Percentiles rank a stretch among this genome's conserved stretches.
These are phyloP conservation scores for Semicossyphus pulcher DNA, from an alignment of 2,113 vertebrate genomes.

Conservation along the genomic window DNA sequence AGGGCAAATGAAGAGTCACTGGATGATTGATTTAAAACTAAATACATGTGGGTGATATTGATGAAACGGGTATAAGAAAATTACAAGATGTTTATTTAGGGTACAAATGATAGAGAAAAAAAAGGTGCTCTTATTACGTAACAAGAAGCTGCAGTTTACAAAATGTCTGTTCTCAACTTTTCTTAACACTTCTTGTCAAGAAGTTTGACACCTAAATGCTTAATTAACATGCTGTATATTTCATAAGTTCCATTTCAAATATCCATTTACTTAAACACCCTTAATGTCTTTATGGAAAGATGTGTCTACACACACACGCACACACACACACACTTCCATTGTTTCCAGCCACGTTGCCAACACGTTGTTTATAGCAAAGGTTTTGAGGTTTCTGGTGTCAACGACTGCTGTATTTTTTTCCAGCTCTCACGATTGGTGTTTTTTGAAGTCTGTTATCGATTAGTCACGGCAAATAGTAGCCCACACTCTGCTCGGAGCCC, in stretches of 20 bases:
- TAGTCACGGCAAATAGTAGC: slow-evolving; percentile 86
- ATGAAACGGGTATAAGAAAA: no score
- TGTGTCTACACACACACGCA: slow-evolving; percentile 13
- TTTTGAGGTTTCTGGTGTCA: slow-evolving; percentile 75
- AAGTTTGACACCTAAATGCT: no score
- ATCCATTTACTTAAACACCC: not conserved
- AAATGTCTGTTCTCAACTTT: not conserved
- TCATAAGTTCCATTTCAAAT: no score
- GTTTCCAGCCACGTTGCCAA: slow-evolving; percentile 63
- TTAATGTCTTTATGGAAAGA: slow-evolving; percentile 21
- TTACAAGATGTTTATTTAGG: not conserved
- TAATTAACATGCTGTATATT: no score
- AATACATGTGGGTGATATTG: no score
- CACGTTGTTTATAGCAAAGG: slow-evolving; percentile 61
- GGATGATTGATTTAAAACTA: no score
- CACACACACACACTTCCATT: slow-evolving; percentile 32
- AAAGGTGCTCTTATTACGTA: no score
- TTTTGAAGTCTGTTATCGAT: slow-evolving; percentile 87
- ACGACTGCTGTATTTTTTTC: slow-evolving; percentile 62
- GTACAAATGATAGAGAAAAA: no score
- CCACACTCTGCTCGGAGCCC: slow-evolving; percentile 75
- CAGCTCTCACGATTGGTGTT: slow-evolving; percentile 74
- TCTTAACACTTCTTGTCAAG: not conserved
- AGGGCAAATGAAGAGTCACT: no score
- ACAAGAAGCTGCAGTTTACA: not conserved